These are phyloP conservation scores for Pelodytes ibericus DNA, from an alignment of 2,797 vertebrate genomes.

Conservation along the genomic window DNA sequence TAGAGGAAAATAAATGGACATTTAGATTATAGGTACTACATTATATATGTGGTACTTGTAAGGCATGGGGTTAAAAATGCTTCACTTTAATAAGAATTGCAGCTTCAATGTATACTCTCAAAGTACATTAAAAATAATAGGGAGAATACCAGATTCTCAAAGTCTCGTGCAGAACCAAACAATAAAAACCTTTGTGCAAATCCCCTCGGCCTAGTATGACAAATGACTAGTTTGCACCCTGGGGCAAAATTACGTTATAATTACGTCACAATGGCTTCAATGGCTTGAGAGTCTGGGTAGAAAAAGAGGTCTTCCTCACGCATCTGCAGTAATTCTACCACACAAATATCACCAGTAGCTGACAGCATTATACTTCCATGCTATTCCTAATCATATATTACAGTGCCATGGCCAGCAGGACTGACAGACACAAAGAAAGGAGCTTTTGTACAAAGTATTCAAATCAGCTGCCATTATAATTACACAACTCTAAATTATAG, in stretches of 20 bases:
- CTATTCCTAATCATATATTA: constrained; percentile 15
- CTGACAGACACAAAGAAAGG: constrained; percentile 21
- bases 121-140: background rate
- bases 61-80: background rate
- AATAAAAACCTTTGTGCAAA: constrained; percentile 14
- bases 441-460: constrained; percentile 28
- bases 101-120: background rate
- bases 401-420: background rate
- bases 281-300: background rate
- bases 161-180: background rate
- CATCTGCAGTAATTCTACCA: constrained; percentile 20
- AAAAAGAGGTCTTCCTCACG: background rate
- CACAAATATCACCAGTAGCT: constrained; percentile 8
- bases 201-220: background rate
- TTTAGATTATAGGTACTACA: no score
- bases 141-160: background rate
- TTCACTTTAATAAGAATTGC: background rate
- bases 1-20: no score
- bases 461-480: constrained; percentile 31
- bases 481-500: constrained; percentile 35
- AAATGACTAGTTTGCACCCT: constrained; percentile 18
- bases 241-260: constrained; percentile 4
- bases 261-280: constrained; percentile 17
- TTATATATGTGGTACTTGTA: no score
- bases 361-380: constrained; percentile 3